phyloP scores from a whole-genome alignment of 2,113 vertebrate genomes.

The Lophochroa leadbeateri region DNA sequence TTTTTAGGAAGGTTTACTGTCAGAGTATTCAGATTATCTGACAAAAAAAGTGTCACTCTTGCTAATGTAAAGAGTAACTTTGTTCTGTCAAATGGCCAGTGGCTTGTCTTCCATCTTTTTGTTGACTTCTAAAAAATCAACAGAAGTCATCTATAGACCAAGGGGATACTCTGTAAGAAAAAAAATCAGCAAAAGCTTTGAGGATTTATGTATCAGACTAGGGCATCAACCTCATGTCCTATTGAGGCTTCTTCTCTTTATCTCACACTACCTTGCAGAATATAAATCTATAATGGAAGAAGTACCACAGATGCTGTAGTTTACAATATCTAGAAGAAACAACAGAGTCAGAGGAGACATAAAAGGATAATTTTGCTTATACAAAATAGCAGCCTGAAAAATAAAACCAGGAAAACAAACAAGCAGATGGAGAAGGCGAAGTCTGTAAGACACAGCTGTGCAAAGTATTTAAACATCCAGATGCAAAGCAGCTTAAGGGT shows the following conservation, averaged over 20 bases:
- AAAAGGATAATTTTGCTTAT: constrained; percentile 82
- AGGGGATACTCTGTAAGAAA: background rate
- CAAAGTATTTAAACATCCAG: constrained; percentile 72
- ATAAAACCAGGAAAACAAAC: constrained; percentile 78
- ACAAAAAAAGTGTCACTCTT: background rate
- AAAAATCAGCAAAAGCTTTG: constrained; percentile 1
- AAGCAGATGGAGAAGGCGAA: constrained; percentile 76
- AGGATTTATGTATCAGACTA: constrained; percentile 14
- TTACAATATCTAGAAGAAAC: constrained; percentile 67
- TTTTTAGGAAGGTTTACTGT: background rate
- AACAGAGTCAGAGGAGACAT: constrained; percentile 55
- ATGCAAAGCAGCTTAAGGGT: constrained; percentile 68
- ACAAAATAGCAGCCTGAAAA: constrained; percentile 79
- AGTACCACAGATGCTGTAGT: constrained; percentile 55
- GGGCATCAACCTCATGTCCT: background rate
- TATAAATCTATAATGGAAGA: constrained; percentile 46
- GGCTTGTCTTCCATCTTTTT: background rate
- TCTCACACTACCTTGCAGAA: constrained; percentile 43
- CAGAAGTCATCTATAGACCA: background rate
- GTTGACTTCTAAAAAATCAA: background rate
- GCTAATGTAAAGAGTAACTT: background rate
- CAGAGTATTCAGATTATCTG: background rate
- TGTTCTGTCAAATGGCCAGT: background rate
- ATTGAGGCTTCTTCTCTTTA: background rate
- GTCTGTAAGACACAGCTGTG: constrained; percentile 75